Base-by-base conservation (phyloP, 2,113 vertebrate species). In the Alethe diademata region DNA sequence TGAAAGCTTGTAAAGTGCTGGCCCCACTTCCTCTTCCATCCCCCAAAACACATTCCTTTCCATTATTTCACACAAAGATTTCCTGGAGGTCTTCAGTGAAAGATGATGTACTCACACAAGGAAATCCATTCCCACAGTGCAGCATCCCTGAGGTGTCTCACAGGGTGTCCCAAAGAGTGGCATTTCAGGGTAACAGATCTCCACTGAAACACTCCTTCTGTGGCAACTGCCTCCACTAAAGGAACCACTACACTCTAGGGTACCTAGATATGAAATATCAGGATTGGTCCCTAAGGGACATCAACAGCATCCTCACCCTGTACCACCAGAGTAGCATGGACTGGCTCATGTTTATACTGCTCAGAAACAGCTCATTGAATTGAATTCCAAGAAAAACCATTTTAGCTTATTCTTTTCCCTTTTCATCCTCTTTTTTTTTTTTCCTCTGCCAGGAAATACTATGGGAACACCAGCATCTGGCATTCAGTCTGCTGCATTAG, bases 71-170 rank as follows among this genome's bases (percentile, higher is more conserved):
- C 31, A 42, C 19, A 14, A 38, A 6, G 40, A n/a, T 51, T 75
- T 70, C 57, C 82, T 75, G 58, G 82, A 87, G 45, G 45, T 38
- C 29, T 35, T 43, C 43, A 38, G 2, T 36, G 64, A 93, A 75
- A 70, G 90, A 88, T 82, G 91, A 94, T 78, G 83, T 81, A 73
- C 82, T 83, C 64, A 78, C 78, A 90, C 82, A 74, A 75, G 70
- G 70, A 91, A 74, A 80, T 66, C 53, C 33, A 54, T 15, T 40
- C 79, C 53, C 36, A 18, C 3, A 56, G 65, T 11, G 47, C 42
- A 26, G 45, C 25, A 42, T 2, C 4, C 36, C 29, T 3, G 9
- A 80, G 81, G 58, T 47, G 62, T 25, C 62, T 45, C 62, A 40
- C 62, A 8, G 15, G 48, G 14, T 5, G 35, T 45, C 51, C 24